A percentile compares a stretch with the other conserved stretches of the same genome.
phyloP scores from a whole-genome alignment of 2,888 invertebrate genomes.

The Brenthis ino region DNA sequence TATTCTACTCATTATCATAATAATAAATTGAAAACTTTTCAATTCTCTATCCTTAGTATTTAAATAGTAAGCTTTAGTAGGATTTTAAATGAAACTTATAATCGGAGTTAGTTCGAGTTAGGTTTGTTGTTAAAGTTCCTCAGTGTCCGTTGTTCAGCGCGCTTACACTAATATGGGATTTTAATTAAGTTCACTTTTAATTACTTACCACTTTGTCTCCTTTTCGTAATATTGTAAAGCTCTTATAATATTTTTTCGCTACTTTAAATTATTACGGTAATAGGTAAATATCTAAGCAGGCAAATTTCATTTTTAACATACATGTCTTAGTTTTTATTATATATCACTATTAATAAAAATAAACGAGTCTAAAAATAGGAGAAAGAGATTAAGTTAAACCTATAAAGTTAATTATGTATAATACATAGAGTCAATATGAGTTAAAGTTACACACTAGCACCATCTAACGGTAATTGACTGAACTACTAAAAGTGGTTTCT shows the following conservation, averaged over 20 bases:
- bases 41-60: conserved; percentile 8
- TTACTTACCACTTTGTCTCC: conserved; percentile 47
- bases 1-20: neutral
- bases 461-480: too few species aligned
- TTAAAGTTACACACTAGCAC: too few species aligned
- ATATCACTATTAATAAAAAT: too few species aligned
- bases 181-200: conserved; percentile 63
- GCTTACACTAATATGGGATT: conserved; percentile 55
- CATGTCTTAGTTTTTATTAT: too few species aligned
- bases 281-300: too few species aligned
- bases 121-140: conserved; percentile 61
- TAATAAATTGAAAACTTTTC: neutral
- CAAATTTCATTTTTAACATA: too few species aligned
- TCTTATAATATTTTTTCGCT: neutral
- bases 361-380: too few species aligned
- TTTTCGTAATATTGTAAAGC: conserved; percentile 5
- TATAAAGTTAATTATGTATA: too few species aligned
- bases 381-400: too few species aligned
- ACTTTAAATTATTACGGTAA: neutral
- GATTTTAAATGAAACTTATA: conserved; percentile 58
- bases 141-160: conserved; percentile 51
- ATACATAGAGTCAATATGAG: too few species aligned
- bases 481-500: too few species aligned
- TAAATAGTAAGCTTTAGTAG: conserved; percentile 53
- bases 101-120: conserved; percentile 64